Evolutionary conservation across 2,113 vertebrate species (phyloP), one percentile per base, ranked within the genome.

Genomic region (Limanda limanda): DNA sequence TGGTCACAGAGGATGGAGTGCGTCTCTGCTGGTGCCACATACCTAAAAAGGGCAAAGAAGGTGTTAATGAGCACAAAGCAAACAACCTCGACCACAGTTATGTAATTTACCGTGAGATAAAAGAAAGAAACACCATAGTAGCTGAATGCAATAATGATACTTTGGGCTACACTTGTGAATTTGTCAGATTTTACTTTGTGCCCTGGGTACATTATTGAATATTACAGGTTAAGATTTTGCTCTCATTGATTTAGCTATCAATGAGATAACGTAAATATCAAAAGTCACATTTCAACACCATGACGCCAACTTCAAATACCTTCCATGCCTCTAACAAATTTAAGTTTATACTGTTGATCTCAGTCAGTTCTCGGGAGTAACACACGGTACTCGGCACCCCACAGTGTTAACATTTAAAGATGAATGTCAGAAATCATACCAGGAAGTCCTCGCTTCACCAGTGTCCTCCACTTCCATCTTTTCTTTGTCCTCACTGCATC

Each of bases 391-490:
- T 1, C 8, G 4, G 2, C 20, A 59, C 0, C 3, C 0, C 4
- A 6, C 71, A 2, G 12, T 45, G 55, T 1, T 69, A 72, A 37
- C 1, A 14, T 1, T 31, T 17, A 20, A 51, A 0, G 5, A 31
- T 2, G 1, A 55, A 35, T 12, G 11, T 13, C 42, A 25, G 5
- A 24, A 8, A 18, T 18, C 71, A 40, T 86, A 95, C 95, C 95
- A 93, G 91, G 92, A 94, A 93, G 87, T 89, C 72, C 72, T 83
- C 1, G 73, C 60, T 60, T 92, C 84, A 52, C 74, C 63, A 40
- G 74, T 71, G 77, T 93, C 92, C 78, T 93, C 91, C 70, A 83
- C 86, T 71, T 94, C 95, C 94, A 95, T 94, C 27, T 61, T 66
- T 1, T 89, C 54, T 65, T 48, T 17, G 25, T 71, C 71, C 68